These are phyloP conservation scores for Pomacea maculata DNA, from an alignment of 1,140 invertebrate genomes.

Conservation along the genomic window DNA sequence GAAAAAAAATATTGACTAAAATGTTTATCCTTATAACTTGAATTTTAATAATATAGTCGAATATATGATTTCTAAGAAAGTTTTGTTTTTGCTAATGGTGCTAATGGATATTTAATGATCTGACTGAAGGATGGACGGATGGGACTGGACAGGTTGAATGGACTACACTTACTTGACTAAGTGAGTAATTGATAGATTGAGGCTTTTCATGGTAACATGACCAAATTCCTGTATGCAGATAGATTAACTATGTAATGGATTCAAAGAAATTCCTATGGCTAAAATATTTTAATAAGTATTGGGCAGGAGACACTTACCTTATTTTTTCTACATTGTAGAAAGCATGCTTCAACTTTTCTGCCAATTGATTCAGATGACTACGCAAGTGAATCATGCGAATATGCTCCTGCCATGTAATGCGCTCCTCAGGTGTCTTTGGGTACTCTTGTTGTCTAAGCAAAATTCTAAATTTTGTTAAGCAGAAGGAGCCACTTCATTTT, in stretches of 20 bases:
- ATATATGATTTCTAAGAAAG: background rate
- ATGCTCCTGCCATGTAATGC: slow-evolving; percentile 58
- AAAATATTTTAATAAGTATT: no score
- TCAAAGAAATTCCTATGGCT: no score
- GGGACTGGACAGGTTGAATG: no score
- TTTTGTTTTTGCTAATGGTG: background rate
- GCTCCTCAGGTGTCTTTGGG: slow-evolving; percentile 45
- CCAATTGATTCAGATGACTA: slow-evolving; percentile 58
- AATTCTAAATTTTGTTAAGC: no score
- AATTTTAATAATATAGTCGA: background rate
- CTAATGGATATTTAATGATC: background rate
- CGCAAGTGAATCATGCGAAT: slow-evolving; percentile 62
- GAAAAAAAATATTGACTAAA: background rate
- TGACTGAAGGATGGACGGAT: no score
- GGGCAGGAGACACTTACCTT: slow-evolving; percentile 38
- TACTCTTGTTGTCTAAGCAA: slow-evolving; percentile 27
- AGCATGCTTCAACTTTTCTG: slow-evolving; percentile 58
- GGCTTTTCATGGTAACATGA: no score
- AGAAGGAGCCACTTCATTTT: no score
- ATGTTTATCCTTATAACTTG: background rate
- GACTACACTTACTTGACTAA: no score
- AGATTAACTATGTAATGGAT: no score
- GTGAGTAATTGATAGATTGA: no score
- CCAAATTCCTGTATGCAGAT: no score
- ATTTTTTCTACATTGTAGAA: slow-evolving; percentile 57